Evolutionary conservation across 2,797 vertebrate genomes (phyloP), one percentile per base, ranked within the genome.

Genomic region (Notoglanidium macrostoma): DNA sequence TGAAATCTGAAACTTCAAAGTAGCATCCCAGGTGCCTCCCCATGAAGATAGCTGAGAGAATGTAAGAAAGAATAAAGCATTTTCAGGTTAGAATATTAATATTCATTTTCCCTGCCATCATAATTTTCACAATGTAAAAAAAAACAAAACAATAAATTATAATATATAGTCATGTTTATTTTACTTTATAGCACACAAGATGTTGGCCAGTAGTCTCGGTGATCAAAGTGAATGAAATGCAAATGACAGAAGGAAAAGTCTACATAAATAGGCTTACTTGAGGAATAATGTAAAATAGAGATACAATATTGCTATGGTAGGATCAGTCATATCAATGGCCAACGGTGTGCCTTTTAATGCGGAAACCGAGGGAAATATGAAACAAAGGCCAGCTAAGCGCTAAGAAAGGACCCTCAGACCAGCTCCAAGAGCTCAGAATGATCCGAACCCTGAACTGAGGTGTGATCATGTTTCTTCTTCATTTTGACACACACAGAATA

Each of bases 401-500:
- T 51, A 3, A 51, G 32, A 5, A 73, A 73, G 54, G 49, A 55
- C 17, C 14, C 49, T 19, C 8, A 51, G 57, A 67, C 7, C 14
- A 49, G 23, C 5, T 49, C 3, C 32, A 21, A 49, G n/a, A 65
- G 26, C 17, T 29, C 17, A 19, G n/a, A 65, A 82, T 4, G 61
- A 32, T 44, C 44, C 51, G n/a, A 32, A 67, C 14, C 19, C 10
- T 21, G n/a, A 54, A 29, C 2, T 14, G 44, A 83, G n/a, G n/a
- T 63, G 44, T 83, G 80, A 23, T 55, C 44, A 61, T 44, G 26
- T 10, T 65, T 83, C 35, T 14, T 55, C 55, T 83, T 67, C 54
- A 55, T 68, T 78, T 10, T 84, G 51, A 83, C 57, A 84, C 32
- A 68, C 32, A 44, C n/a, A 7, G 40, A 76, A 44, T 14, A 65